Evolutionary conservation across 2,888 invertebrate genomes (phyloP).

Genomic region (Tanypteryx hageni): DNA sequence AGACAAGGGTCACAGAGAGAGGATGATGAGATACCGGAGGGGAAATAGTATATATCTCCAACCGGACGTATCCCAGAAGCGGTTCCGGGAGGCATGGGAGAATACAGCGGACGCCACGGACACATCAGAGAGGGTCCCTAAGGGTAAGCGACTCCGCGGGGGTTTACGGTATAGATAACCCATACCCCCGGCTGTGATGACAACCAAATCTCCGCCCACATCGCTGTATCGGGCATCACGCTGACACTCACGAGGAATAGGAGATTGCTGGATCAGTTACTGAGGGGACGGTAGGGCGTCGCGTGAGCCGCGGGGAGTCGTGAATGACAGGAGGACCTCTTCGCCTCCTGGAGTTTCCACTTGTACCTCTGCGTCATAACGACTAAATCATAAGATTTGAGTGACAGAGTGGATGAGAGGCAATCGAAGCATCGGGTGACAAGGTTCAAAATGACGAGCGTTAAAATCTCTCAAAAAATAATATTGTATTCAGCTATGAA

Average conservation of each 20-base stretch:
- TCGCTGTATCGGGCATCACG: not conserved
- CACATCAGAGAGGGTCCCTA: not conserved
- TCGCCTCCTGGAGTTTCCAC: not conserved
- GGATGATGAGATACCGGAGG: not conserved
- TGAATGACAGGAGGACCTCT: not conserved
- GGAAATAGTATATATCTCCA: not conserved
- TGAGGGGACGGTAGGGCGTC: constrained; percentile 17
- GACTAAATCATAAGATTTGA: not conserved
- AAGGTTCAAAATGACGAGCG: too few relatives aligned
- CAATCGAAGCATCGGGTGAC: too few relatives aligned
- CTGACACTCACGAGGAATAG: not conserved
- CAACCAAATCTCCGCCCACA: constrained; percentile 30
- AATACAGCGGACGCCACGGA: not conserved
- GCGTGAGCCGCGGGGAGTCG: not conserved
- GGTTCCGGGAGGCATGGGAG: not conserved
- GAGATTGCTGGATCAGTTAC: constrained; percentile 33
- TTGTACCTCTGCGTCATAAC: not conserved
- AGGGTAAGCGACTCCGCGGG: constrained; percentile 22
- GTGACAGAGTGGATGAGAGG: not conserved
- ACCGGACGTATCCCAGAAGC: not conserved
- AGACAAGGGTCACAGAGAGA: not conserved
- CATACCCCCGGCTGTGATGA: constrained; percentile 48
- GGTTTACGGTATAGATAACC: not conserved
- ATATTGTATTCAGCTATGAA: too few relatives aligned
- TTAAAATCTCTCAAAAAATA: too few relatives aligned